Conservation (phyloP, 2,113 vertebrate species). For the Cheirogaleus medius region DNA sequence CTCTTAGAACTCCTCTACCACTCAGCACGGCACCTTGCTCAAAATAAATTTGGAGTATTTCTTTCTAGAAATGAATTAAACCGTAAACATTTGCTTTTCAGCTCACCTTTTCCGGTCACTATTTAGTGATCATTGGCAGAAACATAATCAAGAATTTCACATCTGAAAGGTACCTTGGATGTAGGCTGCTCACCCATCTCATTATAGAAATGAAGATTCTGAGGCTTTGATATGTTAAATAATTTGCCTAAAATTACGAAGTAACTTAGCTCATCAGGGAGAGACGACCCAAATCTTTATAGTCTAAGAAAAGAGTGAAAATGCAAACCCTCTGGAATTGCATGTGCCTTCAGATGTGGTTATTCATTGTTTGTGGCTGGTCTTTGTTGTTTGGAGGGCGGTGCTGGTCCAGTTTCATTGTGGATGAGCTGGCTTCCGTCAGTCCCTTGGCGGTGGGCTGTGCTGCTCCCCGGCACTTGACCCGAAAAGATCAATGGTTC, state of each 20-base stretch:
- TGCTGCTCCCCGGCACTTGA: background rate
- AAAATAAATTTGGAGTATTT: background rate
- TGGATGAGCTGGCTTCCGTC: rapidly evolving
- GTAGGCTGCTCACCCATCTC: background rate
- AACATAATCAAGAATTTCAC: background rate
- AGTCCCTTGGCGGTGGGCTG: rapidly evolving
- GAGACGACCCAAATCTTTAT: background rate
- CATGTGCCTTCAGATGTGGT: background rate
- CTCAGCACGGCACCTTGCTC: background rate
- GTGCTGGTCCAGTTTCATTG: rapidly evolving
- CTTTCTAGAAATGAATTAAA: background rate
- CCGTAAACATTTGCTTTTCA: background rate
- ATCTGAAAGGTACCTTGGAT: background rate
- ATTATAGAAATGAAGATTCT: background rate
- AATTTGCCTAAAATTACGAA: background rate
- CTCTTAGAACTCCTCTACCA: background rate
- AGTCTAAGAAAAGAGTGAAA: background rate
- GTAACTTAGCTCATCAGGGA: no score
- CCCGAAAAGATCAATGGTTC: rapidly evolving
- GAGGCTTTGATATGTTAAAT: background rate
- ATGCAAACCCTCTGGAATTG: rapidly evolving
- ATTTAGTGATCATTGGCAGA: background rate
- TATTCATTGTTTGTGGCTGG: background rate
- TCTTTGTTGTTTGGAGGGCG: background rate
- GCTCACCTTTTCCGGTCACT: background rate